Percentiles rank a stretch among this genome's conserved stretches.
Evolutionary conservation across 2,888 invertebrate species (phyloP).

Genomic region (Chloromyia formosa): DNA sequence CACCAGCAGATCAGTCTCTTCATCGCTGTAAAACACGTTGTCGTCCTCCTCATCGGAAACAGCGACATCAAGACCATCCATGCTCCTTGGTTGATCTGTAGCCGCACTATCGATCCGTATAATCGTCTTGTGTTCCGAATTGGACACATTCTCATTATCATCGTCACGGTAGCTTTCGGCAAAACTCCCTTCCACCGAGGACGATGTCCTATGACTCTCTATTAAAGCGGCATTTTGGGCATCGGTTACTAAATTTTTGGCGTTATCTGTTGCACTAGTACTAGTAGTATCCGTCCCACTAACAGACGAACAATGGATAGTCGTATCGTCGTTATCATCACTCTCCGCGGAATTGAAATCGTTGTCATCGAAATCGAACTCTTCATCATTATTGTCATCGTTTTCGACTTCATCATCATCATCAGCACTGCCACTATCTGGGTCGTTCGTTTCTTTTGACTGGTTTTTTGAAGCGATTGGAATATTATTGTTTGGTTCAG

Average conservation of each 20-base stretch:
- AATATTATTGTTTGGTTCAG: constrained; percentile 36
- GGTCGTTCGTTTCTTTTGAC: neutral
- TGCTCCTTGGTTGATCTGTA: neutral
- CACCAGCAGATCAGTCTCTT: constrained; percentile 57
- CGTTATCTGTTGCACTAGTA: neutral
- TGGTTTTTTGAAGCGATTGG: neutral
- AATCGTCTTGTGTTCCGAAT: neutral
- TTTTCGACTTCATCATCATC: neutral
- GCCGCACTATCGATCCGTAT: constrained; percentile 17
- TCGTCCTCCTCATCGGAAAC: constrained; percentile 51
- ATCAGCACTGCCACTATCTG: too few species aligned
- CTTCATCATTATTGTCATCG: constrained; percentile 56
- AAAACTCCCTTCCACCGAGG: neutral
- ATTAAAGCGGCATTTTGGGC: constrained; percentile 21
- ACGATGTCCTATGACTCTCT: neutral
- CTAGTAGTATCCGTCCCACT: neutral
- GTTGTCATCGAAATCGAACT: constrained; percentile 58
- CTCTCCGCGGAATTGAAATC: constrained; percentile 54
- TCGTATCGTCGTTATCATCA: constrained; percentile 32
- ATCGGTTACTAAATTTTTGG: constrained; percentile 14
- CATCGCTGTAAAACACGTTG: constrained; percentile 53
- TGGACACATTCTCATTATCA: neutral
- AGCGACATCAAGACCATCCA: constrained; percentile 2
- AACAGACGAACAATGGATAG: too few species aligned
- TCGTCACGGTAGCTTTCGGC: neutral